A percentile compares a stretch with the other conserved stretches of the same genome.
These are phyloP conservation scores for Otis tarda DNA, from an alignment of 2,113 vertebrate genomes.

Conservation along the genomic window DNA sequence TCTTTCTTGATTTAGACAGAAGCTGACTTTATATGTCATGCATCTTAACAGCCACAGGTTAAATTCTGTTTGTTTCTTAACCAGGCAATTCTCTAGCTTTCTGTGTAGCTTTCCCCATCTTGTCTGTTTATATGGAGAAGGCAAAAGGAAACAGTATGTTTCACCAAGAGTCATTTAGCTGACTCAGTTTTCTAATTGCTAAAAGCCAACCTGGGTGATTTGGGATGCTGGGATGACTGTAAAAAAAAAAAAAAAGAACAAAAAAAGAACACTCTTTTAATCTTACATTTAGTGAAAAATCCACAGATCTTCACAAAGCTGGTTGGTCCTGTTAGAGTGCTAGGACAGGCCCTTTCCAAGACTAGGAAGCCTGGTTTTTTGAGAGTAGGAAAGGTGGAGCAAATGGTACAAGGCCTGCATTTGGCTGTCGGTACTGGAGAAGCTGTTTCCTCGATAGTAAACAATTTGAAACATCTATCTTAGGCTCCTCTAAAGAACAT, in stretches of 20 bases:
- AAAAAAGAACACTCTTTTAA: background rate
- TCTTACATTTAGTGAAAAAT: background rate
- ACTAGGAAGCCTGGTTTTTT: background rate
- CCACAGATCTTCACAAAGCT: background rate
- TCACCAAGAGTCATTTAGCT: background rate
- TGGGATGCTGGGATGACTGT: background rate
- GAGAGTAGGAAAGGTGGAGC: background rate
- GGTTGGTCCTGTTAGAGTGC: background rate
- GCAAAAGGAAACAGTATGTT: background rate
- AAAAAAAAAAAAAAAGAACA: no score
- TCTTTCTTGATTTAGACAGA: background rate
- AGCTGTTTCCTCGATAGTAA: background rate
- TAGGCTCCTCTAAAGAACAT: background rate
- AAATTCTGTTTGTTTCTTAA: background rate
- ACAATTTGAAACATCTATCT: background rate
- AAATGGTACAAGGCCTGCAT: background rate
- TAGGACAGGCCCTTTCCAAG: background rate
- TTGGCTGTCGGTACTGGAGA: background rate
- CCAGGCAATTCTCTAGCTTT: background rate
- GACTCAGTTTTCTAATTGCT: background rate
- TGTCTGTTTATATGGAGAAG: background rate
- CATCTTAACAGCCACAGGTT: background rate
- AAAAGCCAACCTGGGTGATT: background rate
- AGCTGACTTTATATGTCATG: background rate
- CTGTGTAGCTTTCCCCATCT: background rate